Conservation (phyloP, 2,888 invertebrate genomes). For the Norana najaformis region DNA sequence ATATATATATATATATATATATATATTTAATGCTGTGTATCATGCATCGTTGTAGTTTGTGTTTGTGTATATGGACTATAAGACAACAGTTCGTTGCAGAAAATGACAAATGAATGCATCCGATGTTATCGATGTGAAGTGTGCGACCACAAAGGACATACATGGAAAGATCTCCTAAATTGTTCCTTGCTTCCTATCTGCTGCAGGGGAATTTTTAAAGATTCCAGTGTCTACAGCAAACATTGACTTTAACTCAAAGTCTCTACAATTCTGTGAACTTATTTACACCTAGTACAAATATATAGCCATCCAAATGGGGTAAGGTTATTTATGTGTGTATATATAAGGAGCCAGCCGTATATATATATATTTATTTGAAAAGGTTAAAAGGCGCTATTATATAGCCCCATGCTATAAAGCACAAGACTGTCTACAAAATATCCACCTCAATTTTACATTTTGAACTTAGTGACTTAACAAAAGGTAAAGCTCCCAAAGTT, state of each 20-base stretch:
- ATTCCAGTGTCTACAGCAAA: background rate
- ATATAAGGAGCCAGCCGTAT: background rate
- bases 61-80: background rate
- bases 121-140: background rate
- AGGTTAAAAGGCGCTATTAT: background rate
- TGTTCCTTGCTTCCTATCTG: background rate
- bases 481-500: no score
- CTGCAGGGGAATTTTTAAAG: background rate
- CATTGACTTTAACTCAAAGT: background rate
- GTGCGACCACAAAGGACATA: background rate
- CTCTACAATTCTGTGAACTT: background rate
- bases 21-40: no score
- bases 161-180: background rate
- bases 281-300: no score
- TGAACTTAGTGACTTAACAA: no score
- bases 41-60: background rate
- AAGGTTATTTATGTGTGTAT: background rate
- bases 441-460: no score
- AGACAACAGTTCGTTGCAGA: background rate
- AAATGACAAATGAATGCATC: background rate
- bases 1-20: background rate
- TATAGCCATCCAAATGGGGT: background rate
- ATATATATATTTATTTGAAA: background rate
- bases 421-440: no score
- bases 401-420: background rate